Evolutionary conservation across 2,113 vertebrate genomes (phyloP), one percentile per base, ranked within the genome.

Genomic region (Antigone vipio): DNA sequence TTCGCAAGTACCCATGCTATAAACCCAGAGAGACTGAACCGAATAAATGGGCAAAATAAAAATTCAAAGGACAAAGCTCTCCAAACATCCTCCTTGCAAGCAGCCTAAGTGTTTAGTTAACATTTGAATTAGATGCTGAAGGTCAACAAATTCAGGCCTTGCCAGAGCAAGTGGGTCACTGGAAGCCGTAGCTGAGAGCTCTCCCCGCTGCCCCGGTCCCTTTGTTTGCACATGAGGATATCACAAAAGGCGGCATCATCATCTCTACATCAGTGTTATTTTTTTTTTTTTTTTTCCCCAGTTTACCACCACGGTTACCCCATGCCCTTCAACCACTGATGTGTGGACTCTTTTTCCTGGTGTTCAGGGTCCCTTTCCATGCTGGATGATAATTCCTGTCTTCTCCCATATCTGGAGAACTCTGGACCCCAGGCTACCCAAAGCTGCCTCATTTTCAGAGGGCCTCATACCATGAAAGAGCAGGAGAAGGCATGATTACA

Each of bases 71-170:
- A 52, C 50, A 74, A 62, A 85, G n/a, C 38, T 69, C 42, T 55
- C 42, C 45, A 42, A 69, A 66, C 6, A 49, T 40, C 56, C 52
- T 89, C 34, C 55, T 93, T 2, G 0, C 6, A 12, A 1, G 3
- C 13, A 79, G n/a, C 22, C 42, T 3, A 32, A 89, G 58, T 20
- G 9, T 89, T 89, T 85, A 76, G 83, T 79, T 82, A 89, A 62
- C 76, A 69, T 62, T 82, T 79, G 45, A 93, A 86, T 92, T 64
- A 74, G 68, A 49, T 5, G 15, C 40, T 23, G 93, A 60, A 87
- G 85, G 85, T 75, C 83, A 96, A 78, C 72, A 80, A 79, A 86
- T 47, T 60, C 92, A 64, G 60, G 76, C 68, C 44, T 52, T 93
- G 75, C 50, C 42, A 87, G 55, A 52, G 18, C 59, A 67, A 63